Evolutionary conservation across 2,797 vertebrate genomes (phyloP), one percentile per base, ranked within the genome.

Genomic region (Harpagifer antarcticus): DNA sequence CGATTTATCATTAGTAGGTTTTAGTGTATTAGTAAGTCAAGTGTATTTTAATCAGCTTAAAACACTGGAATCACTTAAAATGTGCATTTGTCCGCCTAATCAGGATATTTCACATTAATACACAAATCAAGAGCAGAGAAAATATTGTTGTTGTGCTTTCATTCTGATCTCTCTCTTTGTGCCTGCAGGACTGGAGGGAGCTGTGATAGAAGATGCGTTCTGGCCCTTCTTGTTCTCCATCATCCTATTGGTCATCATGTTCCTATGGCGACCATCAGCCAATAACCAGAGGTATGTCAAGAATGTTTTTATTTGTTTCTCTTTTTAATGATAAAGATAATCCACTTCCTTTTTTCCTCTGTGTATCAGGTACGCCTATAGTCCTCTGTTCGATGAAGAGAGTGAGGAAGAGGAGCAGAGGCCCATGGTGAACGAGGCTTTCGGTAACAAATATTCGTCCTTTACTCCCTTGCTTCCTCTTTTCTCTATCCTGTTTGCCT

Each of bases 211-310:
- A 4, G 95, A 96, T 33, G 95, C 95, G 0, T 96, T 96, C 86
- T 96, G 96, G 96, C 91, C 94, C 48, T 95, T 96, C 76, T 82
- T 96, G 49, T 96, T 96, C 86, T 96, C 95, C 66, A 85, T 79
- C 84, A 93, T 96, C 64, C 82, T 96, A 44, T 82, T 96, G 59
- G 96, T 95, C 80, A 96, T 96, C 84, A 96, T 96, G 95, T 96
- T 96, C 88, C 91, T 96, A 44, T 96, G 96, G 96, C 93, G 96
- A 87, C 96, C 95, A 0, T 96, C 95, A 0, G 94, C 94, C 88
- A 96, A 95, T 84, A 96, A 96, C 83, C 96, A 96, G 90, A 95
- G 95, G 96, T 96, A 11, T 14, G 27, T 40, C 3, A 0, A 40
- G 4, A 1, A 3, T 3, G 3, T 27, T n/a, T 13, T 9, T 27